phyloP scores from a whole-genome alignment of 1,140 invertebrate genomes.

The Lepeophtheirus salmonis region DNA sequence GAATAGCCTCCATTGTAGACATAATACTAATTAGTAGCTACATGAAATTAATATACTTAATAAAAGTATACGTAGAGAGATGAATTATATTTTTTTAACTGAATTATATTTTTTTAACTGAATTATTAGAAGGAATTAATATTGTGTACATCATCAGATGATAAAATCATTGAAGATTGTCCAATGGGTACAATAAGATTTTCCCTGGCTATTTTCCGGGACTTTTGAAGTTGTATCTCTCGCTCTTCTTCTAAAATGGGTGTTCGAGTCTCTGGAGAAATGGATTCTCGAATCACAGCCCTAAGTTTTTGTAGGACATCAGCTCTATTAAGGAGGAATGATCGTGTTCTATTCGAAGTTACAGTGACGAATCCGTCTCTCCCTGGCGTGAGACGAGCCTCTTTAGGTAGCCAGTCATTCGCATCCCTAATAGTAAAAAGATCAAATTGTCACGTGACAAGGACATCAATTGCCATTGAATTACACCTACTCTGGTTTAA shows the following conservation, averaged over 20 bases:
- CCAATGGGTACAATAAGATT: neutral
- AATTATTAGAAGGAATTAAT: no score
- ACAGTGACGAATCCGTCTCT: neutral
- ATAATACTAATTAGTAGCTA: no score
- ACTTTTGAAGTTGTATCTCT: neutral
- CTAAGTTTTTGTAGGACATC: neutral
- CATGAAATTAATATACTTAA: no score
- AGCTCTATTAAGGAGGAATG: neutral
- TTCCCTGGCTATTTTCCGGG: neutral
- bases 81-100: no score
- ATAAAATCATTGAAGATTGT: neutral
- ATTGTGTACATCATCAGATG: no score
- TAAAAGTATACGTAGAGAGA: no score
- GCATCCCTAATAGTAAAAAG: neutral
- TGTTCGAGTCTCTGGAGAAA: neutral
- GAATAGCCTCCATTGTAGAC: no score
- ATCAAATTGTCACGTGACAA: no score
- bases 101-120: no score
- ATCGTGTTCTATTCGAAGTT: neutral
- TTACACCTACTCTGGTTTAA: neutral
- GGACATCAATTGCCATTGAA: no score
- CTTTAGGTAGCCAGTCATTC: neutral
- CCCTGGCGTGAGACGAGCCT: neutral
- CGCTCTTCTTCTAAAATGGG: neutral
- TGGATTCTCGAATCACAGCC: neutral